These are phyloP conservation scores for Carcinoscorpius rotundicauda DNA, from an alignment of 1,140 invertebrate species.

Conservation along the genomic window DNA sequence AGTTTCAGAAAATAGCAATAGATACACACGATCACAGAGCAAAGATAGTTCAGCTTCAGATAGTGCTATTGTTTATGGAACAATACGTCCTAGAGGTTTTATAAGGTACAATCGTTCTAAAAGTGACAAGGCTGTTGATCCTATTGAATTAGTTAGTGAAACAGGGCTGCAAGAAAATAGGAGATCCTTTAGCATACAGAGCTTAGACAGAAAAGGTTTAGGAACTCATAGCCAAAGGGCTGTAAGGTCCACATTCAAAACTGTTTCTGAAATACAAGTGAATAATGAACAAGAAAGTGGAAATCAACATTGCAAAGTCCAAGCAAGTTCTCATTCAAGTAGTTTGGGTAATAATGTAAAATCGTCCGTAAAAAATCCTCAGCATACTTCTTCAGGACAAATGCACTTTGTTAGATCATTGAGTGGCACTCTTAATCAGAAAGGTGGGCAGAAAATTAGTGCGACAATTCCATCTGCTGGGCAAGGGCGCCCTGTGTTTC, in stretches of 20 bases:
- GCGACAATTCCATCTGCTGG: conserved; percentile 8
- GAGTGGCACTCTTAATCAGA: conserved; percentile 1
- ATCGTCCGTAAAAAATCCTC: not conserved
- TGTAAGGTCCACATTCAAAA: conserved; percentile 8
- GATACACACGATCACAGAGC: not conserved
- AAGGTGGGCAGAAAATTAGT: conserved; percentile 1
- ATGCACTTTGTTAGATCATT: conserved; percentile 5
- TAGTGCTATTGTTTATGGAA: conserved; percentile 8
- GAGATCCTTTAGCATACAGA: conserved; percentile 9
- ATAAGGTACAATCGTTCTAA: conserved; percentile 12
- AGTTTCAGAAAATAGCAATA: no score
- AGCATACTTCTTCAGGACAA: conserved; percentile 1
- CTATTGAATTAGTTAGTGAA: conserved; percentile 6
- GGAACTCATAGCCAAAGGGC: conserved; percentile 2
- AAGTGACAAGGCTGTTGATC: conserved; percentile 16
- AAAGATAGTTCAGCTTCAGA: not conserved
- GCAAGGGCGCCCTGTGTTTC: conserved; percentile 11
- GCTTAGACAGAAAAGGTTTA: conserved; percentile 5
- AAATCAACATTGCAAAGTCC: not conserved
- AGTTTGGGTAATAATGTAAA: not conserved
- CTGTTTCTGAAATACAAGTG: conserved; percentile 11
- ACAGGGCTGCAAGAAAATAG: conserved; percentile 7
- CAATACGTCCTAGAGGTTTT: conserved; percentile 16
- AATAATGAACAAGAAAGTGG: conserved; percentile 12
- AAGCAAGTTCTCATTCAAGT: conserved; percentile 4